Percentiles rank a stretch among this genome's conserved stretches.
Conservation (phyloP, 1,140 invertebrate genomes). For the Drosophila seguyi region DNA sequence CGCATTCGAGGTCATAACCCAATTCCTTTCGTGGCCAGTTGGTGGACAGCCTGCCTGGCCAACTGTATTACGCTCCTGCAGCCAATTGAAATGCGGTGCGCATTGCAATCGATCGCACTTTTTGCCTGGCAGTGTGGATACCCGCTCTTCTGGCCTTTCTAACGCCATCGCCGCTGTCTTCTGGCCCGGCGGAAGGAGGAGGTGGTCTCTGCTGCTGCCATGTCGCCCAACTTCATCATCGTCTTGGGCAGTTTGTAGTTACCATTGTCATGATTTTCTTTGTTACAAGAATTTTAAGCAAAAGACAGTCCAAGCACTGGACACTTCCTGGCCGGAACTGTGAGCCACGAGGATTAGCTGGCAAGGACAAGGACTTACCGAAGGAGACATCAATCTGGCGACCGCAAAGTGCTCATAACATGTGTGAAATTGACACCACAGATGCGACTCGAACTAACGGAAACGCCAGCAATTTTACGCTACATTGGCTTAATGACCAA, state of each 20-base stretch:
- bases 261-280: slow-evolving; percentile 73
- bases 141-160: slow-evolving; percentile 58
- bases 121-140: slow-evolving; percentile 61
- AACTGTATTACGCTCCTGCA: slow-evolving; percentile 57
- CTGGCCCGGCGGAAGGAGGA: slow-evolving; percentile 21
- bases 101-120: slow-evolving; percentile 82
- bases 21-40: slow-evolving; percentile 72
- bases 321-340: slow-evolving; percentile 73
- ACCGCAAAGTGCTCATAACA: slow-evolving; percentile 77
- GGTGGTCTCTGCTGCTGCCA: slow-evolving; percentile 50
- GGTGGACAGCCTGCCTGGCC: slow-evolving; percentile 53
- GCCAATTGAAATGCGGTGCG: slow-evolving; percentile 80
- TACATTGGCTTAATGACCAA: slow-evolving; percentile 80
- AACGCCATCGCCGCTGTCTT: slow-evolving; percentile 51
- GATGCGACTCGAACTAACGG: slow-evolving; percentile 55
- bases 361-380: slow-evolving; percentile 47
- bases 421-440: slow-evolving; percentile 82
- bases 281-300: slow-evolving; percentile 66
- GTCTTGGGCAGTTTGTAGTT: slow-evolving; percentile 52
- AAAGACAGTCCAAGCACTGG: slow-evolving; percentile 10
- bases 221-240: slow-evolving; percentile 82
- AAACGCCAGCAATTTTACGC: slow-evolving; percentile 75
- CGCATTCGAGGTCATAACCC: slow-evolving; percentile 84
- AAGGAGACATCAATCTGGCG: slow-evolving; percentile 71
- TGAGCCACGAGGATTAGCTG: slow-evolving; percentile 12